Evolutionary conservation across 2,113 vertebrate species (phyloP), one percentile per base, ranked within the genome.

Genomic region (Gasterosteus nipponicus): DNA sequence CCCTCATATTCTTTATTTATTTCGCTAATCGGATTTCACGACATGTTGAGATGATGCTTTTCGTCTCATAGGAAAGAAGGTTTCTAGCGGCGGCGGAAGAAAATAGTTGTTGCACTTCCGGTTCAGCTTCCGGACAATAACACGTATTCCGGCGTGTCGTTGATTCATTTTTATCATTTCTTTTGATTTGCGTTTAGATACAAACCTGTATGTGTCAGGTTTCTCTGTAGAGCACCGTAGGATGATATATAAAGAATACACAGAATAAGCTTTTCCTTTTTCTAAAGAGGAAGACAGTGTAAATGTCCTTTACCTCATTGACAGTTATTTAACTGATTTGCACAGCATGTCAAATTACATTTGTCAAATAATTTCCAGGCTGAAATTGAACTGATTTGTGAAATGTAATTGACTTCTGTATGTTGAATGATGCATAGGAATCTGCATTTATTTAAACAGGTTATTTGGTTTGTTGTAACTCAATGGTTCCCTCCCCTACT

Each of bases 1-100:
- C 1, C 67, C 16, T 58, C 89, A 89, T 89, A 2, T 78, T 81
- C 7, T 26, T 10, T 22, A 9, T 75, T 38, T 66, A 14, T 38
- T 3, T 16, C 35, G 33, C 7, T 0, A 22, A 46, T 3, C 11
- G 0, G 8, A 41, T 29, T 0, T 84, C 51, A 65, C 12, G 72
- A 57, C 78, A 89, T 87, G 18, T 62, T 67, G 31, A 73, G 7
- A 0, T 12, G 14, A 0, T 0, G 63, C 42, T 47, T n/a, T 1
- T 19, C 3, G 0, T 35, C 4, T 49, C 0, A 8, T 12, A 46
- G 82, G 75, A 18, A 86, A 73, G n/a, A 86, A 47, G 0, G 1
- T 19, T 22, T 14, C 0, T 0, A 7, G 0, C 0, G 1, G 7
- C 1, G 26, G 68, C 42, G 85, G 87, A 90, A 53, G 47, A 49